Evolutionary conservation across 2,888 invertebrate species (phyloP).

Genomic region (Cataglyphis cursor): DNA sequence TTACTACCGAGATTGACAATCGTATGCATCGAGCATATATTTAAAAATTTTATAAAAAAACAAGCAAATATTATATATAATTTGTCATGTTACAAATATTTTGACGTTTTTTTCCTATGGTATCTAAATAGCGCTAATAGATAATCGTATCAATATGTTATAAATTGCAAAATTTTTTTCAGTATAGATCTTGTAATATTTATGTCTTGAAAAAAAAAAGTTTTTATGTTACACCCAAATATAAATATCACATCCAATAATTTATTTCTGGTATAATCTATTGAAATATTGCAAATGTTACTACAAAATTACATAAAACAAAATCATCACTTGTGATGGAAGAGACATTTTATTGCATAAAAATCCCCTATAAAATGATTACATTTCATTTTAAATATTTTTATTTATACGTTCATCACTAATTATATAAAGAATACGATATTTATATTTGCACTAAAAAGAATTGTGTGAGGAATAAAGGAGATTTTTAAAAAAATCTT

Average conservation of each 20-base stretch:
- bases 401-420: neutral
- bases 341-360: neutral
- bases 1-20: neutral
- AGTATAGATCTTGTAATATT: neutral
- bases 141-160: neutral
- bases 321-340: neutral
- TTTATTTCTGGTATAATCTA: neutral
- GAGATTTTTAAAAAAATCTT: slow-evolving; percentile 67
- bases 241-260: slow-evolving; percentile 33
- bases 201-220: neutral
- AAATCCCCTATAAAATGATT: neutral
- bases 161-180: neutral
- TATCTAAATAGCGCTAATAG: neutral
- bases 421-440: slow-evolving; percentile 12
- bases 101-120: neutral
- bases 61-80: neutral
- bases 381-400: slow-evolving; percentile 1
- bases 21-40: neutral
- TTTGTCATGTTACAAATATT: neutral
- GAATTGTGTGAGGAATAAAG: slow-evolving; percentile 55
- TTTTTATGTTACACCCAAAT: neutral
- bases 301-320: neutral
- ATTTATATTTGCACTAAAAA: slow-evolving; percentile 34
- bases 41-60: neutral
- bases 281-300: neutral